Conservation (phyloP, 2,113 vertebrate genomes). For the Eretmochelys imbricata region DNA sequence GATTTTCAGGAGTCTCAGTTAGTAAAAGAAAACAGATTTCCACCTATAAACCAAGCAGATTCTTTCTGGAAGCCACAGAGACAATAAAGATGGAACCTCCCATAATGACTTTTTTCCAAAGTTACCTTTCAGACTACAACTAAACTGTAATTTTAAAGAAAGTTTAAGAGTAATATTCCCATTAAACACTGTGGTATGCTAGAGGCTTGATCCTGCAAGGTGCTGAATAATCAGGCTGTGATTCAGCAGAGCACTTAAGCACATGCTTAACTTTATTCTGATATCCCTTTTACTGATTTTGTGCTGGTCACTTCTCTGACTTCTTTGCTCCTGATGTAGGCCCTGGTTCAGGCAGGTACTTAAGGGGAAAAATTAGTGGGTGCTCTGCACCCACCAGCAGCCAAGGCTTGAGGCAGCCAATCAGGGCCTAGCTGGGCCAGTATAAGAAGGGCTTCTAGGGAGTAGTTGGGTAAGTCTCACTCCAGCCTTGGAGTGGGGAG, state of each 20-base stretch:
- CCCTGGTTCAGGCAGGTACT: neutral
- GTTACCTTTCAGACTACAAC: neutral
- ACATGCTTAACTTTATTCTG: neutral
- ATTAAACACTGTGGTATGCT: neutral
- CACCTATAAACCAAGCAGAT: neutral
- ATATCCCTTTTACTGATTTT: neutral
- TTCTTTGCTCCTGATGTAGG: neutral
- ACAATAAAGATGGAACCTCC: neutral
- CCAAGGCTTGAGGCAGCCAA: too few relatives aligned
- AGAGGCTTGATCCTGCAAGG: neutral
- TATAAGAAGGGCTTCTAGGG: too few relatives aligned
- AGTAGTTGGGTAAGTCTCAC: too few relatives aligned
- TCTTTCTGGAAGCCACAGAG: neutral
- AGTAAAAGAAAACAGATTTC: neutral
- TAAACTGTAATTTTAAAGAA: neutral
- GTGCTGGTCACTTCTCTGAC: neutral
- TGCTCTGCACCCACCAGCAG: too few relatives aligned
- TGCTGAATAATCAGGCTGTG: neutral
- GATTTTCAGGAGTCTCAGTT: neutral
- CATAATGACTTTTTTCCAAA: neutral
- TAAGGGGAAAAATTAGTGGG: neutral
- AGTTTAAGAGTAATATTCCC: neutral
- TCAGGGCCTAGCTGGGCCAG: too few relatives aligned
- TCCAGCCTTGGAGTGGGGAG: too few relatives aligned
- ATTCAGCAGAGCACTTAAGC: neutral